Conservation (phyloP, 1,140 invertebrate genomes). For the Pectinophora gossypiella region DNA sequence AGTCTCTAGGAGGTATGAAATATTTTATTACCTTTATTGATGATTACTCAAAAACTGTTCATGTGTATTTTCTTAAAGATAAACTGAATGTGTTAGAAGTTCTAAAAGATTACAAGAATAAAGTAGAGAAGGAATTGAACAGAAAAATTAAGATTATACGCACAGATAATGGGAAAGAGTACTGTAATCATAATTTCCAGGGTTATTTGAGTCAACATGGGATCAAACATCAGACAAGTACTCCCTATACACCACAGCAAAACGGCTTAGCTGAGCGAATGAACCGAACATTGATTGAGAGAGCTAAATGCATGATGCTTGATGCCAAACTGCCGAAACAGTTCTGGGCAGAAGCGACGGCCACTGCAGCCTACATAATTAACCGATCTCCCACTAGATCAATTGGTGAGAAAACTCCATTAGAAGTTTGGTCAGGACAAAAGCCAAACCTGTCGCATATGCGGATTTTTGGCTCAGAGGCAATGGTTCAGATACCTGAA, state of each 20-base stretch:
- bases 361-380: not conserved
- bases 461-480: not conserved
- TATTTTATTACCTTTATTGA: conserved; percentile 9
- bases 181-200: not conserved
- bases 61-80: conserved; percentile 3
- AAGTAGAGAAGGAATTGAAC: conserved; percentile 16
- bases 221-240: conserved; percentile 43
- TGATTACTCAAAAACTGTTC: conserved; percentile 2
- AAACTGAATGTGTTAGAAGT: not conserved
- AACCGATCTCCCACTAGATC: not conserved
- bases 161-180: not conserved
- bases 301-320: not conserved
- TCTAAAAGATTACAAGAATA: not conserved
- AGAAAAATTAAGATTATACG: not conserved
- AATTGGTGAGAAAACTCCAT: not conserved
- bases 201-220: conserved; percentile 12
- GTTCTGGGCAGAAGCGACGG: not conserved
- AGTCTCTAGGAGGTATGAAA: conserved; percentile 3
- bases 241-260: conserved; percentile 5
- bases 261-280: not conserved
- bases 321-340: not conserved
- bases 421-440: not conserved
- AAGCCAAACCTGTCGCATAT: not conserved
- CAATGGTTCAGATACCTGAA: not conserved
- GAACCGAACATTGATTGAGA: not conserved